These are phyloP conservation scores for Pygoscelis antarcticus DNA, from an alignment of 2,113 vertebrate species.

Conservation along the genomic window DNA sequence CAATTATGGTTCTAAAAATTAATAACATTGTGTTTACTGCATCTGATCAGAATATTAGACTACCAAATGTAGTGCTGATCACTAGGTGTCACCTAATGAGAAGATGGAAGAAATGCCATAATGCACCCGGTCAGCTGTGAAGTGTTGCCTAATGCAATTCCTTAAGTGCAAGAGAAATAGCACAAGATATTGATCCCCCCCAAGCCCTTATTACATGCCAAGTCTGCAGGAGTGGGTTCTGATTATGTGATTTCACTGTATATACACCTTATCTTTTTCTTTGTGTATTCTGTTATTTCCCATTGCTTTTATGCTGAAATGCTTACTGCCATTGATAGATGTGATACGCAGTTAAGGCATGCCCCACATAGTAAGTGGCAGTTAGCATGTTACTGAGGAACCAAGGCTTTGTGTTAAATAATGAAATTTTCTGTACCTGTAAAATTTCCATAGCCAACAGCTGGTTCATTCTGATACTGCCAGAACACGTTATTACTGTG, in stretches of 20 bases:
- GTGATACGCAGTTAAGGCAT: background rate
- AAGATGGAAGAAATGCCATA: background rate
- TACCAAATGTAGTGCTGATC: background rate
- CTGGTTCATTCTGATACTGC: background rate
- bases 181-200: background rate
- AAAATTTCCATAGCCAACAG: background rate
- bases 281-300: background rate
- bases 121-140: background rate
- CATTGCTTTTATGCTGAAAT: background rate
- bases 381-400: background rate
- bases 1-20: background rate
- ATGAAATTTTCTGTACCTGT: background rate
- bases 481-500: background rate
- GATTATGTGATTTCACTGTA: background rate
- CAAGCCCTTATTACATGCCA: background rate
- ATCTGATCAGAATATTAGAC: background rate
- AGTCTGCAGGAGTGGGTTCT: background rate
- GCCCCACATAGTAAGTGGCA: background rate
- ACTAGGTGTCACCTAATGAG: background rate
- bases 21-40: background rate
- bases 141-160: background rate
- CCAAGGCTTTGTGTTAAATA: background rate
- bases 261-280: background rate
- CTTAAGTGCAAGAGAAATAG: background rate
- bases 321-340: background rate